Percentiles rank a stretch among this genome's conserved stretches.
These are phyloP conservation scores for Nemopilema nomurai DNA, from an alignment of 30 jellyfish, hydroid and myxozoan genomes.

Conservation along the genomic window DNA sequence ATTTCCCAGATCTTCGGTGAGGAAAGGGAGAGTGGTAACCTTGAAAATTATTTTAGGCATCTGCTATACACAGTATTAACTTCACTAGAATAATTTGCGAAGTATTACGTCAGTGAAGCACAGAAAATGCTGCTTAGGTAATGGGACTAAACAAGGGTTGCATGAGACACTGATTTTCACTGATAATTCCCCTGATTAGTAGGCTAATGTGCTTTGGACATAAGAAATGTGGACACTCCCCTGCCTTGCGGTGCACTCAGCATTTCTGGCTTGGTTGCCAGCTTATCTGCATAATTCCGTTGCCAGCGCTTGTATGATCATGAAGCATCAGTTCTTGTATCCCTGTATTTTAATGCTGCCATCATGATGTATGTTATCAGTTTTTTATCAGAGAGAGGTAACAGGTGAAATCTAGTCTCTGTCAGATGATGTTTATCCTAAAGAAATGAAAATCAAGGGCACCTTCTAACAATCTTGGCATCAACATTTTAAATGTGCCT, in stretches of 20 bases:
- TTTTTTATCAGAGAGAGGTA: not conserved
- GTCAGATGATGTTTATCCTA: too few species aligned
- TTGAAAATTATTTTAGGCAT: slow-evolving; percentile 11
- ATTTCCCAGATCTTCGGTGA: slow-evolving; percentile 37
- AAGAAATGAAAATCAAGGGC: too few species aligned
- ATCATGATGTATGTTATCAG: not conserved
- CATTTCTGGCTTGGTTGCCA: too few species aligned
- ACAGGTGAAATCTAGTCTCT: too few species aligned
- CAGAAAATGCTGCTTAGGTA: not conserved
- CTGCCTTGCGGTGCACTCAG: too few species aligned
- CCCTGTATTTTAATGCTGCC: too few species aligned
- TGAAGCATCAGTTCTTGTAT: too few species aligned
- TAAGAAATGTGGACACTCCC: not conserved
- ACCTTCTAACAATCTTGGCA: too few species aligned
- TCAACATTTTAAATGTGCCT: too few species aligned
- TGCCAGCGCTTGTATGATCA: too few species aligned
- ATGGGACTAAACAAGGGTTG: not conserved
- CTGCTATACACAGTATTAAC: not conserved
- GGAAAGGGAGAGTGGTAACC: not conserved
- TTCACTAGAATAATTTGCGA: not conserved
- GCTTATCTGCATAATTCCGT: too few species aligned
- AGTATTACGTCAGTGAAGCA: not conserved
- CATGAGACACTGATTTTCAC: not conserved
- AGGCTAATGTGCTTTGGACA: not conserved
- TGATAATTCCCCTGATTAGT: too few species aligned